Base-by-base conservation (phyloP, 2,113 vertebrate genomes). In the Labrus mixtus region DNA sequence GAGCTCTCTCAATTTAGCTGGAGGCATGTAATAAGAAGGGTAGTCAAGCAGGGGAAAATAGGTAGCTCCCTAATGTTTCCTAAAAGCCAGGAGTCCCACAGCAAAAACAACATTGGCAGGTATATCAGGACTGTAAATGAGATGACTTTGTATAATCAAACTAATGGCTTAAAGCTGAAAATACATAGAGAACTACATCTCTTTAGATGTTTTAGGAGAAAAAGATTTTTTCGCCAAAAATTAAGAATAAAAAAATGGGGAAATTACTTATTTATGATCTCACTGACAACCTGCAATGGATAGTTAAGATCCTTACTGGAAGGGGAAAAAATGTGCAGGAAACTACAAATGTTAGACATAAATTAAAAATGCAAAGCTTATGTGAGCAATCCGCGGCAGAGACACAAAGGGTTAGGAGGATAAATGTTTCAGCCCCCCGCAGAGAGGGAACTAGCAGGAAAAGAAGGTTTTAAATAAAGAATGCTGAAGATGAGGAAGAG, bases 11-110 rank as follows among this genome's bases (percentile, higher is more conserved):
- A 72, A n/a, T 55, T 75, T 75, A 74, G 76, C 92, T 89, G 22
- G 55, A 80, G 84, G 89, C 85, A 46, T 66, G 79, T 81, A 89
- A 90, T 87, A 88, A 77, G 66, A 81, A 72, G 41, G 60, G 69
- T 48, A 63, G 70, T 48, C 51, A 76, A 74, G 83, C 71, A 62
- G 51, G 50, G 74, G 7, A 72, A 83, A 85, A 73, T 39, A 80
- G 78, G 87, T 78, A 90, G 76, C 51, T 79, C 65, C 75, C 66
- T 57, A 54, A 79, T 61, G 70, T 74, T 76, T 78, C 75, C 78
- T 69, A 50, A 68, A 87, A 73, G 48, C 72, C 76, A 65, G 46
- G 0, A 68, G 66, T 78, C 72, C 68, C 39, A 55, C 23, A 43
- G 53, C 25, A 61, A 86, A 83, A 50, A 68, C 16, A 67, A 37